These are phyloP conservation scores for Neofelis nebulosa DNA, from an alignment of 2,113 vertebrate species.

Conservation along the genomic window DNA sequence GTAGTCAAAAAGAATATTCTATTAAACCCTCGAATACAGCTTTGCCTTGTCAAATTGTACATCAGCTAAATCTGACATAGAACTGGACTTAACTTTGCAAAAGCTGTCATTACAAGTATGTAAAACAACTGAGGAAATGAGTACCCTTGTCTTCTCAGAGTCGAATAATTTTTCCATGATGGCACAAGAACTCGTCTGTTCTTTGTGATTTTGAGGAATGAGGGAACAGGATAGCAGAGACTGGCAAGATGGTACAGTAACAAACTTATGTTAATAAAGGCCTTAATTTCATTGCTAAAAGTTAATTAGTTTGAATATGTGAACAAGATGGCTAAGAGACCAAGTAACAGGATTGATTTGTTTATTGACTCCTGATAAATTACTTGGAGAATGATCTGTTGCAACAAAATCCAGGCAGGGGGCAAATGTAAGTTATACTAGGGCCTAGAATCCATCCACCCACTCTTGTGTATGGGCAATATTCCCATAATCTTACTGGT, in stretches of 20 bases:
- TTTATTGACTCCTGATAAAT: neutral
- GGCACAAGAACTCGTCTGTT: neutral
- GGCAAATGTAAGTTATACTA: neutral
- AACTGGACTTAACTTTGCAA: neutral
- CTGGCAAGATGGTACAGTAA: neutral
- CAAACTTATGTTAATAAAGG: neutral
- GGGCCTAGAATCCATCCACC: neutral
- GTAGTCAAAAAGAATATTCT: neutral
- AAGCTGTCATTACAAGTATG: neutral
- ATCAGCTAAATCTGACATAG: neutral
- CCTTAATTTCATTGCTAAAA: neutral
- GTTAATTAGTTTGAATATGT: neutral
- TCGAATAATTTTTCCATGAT: neutral
- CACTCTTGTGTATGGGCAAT: neutral
- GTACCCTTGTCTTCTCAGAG: neutral
- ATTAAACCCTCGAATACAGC: neutral
- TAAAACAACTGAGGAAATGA: neutral
- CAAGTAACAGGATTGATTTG: neutral
- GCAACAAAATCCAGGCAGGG: neutral
- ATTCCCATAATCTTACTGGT: neutral
- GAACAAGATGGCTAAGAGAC: neutral
- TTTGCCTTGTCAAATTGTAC: slow-evolving; percentile 7
- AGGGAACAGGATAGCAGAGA: neutral
- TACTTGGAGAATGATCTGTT: neutral
- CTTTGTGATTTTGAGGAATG: neutral